phyloP scores from a whole-genome alignment of 2,113 vertebrate species.

The Nestor notabilis region DNA sequence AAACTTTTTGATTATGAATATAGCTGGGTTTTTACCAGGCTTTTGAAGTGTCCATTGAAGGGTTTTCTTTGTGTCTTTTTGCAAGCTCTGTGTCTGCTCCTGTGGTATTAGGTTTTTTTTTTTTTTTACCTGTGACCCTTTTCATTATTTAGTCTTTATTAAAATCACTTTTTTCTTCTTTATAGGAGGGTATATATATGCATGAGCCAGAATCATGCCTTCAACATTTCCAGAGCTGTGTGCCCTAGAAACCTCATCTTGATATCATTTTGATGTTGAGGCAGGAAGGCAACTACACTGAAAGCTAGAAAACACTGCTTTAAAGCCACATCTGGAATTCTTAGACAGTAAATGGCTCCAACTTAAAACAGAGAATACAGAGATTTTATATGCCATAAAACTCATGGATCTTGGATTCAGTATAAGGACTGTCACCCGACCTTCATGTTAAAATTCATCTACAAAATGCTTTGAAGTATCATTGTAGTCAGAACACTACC shows the following conservation, averaged over 20 bases:
- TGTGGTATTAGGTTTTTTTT: background rate
- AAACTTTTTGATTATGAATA: background rate
- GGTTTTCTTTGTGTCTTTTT: background rate
- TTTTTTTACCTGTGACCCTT: slow-evolving; percentile 14
- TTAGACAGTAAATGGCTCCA: slow-evolving; percentile 28
- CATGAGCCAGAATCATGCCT: background rate
- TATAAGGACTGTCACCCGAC: background rate
- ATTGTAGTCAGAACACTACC: background rate
- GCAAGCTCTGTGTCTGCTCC: background rate
- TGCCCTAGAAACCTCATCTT: slow-evolving; percentile 40
- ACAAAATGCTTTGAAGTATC: slow-evolving; percentile 6
- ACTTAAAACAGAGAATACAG: slow-evolving; percentile 9
- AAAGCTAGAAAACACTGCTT: slow-evolving; percentile 18
- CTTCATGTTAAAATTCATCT: background rate
- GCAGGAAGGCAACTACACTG: background rate
- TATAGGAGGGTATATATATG: background rate
- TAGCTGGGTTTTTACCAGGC: background rate
- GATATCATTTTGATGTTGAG: slow-evolving; percentile 36
- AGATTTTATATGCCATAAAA: slow-evolving; percentile 43
- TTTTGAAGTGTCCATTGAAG: slow-evolving; percentile 20
- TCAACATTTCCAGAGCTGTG: slow-evolving; percentile 10
- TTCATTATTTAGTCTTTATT: slow-evolving; percentile 44
- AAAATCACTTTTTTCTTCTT: slow-evolving; percentile 6
- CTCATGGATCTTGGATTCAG: slow-evolving; percentile 14
- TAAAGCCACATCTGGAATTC: slow-evolving; percentile 60